Conservation (phyloP, 64 coral and sea anemone genomes). For the Actinia tenebrosa region DNA sequence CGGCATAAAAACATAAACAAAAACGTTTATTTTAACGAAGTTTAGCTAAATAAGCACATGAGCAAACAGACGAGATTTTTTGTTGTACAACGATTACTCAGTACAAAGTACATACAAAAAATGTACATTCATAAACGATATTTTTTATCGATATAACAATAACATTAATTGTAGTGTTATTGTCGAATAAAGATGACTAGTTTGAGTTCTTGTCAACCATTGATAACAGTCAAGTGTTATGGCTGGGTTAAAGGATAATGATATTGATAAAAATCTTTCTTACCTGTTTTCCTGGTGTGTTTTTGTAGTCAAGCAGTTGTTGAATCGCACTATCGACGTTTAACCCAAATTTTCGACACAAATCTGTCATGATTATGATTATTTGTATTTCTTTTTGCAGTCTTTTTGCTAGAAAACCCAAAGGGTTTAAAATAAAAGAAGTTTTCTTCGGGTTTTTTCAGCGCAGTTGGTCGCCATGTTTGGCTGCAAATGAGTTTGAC, state of each 20-base stretch:
- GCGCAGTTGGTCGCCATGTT: slow-evolving; percentile 15
- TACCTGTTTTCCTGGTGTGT: slow-evolving; percentile 69
- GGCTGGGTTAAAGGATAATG: background rate
- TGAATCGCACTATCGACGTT: slow-evolving; percentile 69
- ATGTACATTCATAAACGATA: no score
- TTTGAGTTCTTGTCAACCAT: no score
- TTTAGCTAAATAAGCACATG: background rate
- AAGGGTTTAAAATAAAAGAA: background rate
- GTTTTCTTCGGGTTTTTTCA: background rate
- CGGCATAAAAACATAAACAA: no score
- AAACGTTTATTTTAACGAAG: background rate
- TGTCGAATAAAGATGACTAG: no score
- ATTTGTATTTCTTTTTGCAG: background rate
- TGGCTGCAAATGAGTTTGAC: background rate
- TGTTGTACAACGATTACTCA: no score
- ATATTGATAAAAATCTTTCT: background rate
- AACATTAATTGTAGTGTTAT: no score
- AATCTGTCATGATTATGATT: slow-evolving; percentile 37
- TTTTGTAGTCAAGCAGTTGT: slow-evolving; percentile 87
- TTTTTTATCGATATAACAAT: background rate
- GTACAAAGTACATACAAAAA: background rate
- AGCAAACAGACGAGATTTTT: no score
- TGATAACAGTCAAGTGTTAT: background rate
- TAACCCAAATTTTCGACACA: slow-evolving; percentile 69
- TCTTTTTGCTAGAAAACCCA: background rate